Conservation (phyloP, 1,140 invertebrate species). For the Laodelphax striatellus region DNA sequence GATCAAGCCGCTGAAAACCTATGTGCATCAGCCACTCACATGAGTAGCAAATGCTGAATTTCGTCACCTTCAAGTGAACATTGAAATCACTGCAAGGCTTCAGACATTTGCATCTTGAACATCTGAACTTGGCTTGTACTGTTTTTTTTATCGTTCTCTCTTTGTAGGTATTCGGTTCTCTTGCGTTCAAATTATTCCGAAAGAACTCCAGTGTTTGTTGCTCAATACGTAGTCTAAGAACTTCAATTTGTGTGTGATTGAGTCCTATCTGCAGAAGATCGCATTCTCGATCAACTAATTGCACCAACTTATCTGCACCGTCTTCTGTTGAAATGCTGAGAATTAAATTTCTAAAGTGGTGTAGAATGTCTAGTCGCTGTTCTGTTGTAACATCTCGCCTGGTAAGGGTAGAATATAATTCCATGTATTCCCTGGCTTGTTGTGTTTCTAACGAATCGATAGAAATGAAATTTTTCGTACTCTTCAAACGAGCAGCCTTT, state of each 20-base stretch:
- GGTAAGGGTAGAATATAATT: slow-evolving; percentile 42
- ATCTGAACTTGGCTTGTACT: slow-evolving; percentile 6
- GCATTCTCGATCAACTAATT: slow-evolving; percentile 47
- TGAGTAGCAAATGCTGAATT: slow-evolving; percentile 14
- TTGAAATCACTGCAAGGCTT: slow-evolving; percentile 15
- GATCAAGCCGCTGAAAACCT: slow-evolving; percentile 16
- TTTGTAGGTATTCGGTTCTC: slow-evolving; percentile 13
- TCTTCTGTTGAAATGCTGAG: slow-evolving; percentile 36
- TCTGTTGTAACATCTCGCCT: slow-evolving; percentile 34
- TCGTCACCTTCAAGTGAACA: slow-evolving; percentile 13
- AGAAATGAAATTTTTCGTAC: slow-evolving; percentile 40
- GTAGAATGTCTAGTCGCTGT: slow-evolving; percentile 42
- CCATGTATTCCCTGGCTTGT: slow-evolving; percentile 44
- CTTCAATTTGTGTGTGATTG: slow-evolving; percentile 34
- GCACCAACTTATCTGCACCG: slow-evolving; percentile 38
- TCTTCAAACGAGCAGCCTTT: slow-evolving; percentile 44
- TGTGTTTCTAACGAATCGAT: slow-evolving; percentile 55
- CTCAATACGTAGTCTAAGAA: slow-evolving; percentile 42
- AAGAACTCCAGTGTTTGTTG: slow-evolving; percentile 17
- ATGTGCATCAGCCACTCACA: slow-evolving; percentile 20
- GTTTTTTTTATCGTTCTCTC: slow-evolving; percentile 6
- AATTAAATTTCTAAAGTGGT: slow-evolving; percentile 41
- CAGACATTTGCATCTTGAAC: slow-evolving; percentile 16
- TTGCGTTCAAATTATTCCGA: slow-evolving; percentile 16
- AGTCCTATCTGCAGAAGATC: slow-evolving; percentile 40